These are phyloP conservation scores for Corvus moneduloides DNA, from an alignment of 2,113 vertebrate genomes.

Conservation along the genomic window DNA sequence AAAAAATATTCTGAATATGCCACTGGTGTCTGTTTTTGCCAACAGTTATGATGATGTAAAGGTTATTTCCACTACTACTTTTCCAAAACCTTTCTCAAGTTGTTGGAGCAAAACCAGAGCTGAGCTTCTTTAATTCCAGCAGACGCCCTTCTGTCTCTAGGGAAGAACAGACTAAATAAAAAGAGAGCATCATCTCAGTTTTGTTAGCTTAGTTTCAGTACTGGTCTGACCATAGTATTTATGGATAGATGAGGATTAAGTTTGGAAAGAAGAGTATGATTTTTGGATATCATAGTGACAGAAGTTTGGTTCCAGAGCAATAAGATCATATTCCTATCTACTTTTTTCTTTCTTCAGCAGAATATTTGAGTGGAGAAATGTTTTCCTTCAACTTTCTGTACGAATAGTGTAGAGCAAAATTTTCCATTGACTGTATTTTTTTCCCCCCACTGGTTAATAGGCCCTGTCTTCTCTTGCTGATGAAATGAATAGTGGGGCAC, in stretches of 20 bases:
- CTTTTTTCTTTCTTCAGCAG: conserved; percentile 10
- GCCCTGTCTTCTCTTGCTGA: background rate
- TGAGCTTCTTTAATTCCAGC: background rate
- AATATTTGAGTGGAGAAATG: background rate
- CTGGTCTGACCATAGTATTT: background rate
- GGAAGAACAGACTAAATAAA: background rate
- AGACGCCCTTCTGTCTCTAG: background rate
- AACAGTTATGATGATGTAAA: background rate
- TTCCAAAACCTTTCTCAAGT: background rate
- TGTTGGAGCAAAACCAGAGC: background rate
- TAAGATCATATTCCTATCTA: background rate
- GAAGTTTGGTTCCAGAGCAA: background rate
- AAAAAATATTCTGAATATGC: background rate
- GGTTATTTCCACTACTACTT: background rate
- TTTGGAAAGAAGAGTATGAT: background rate
- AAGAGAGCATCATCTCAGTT: background rate
- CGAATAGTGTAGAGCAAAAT: background rate
- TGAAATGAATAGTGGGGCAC: background rate
- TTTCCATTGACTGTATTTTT: background rate
- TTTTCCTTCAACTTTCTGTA: background rate
- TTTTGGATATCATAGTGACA: background rate
- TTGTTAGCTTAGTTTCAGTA: background rate
- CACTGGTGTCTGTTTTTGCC: conserved; percentile 11
- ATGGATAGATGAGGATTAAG: background rate
- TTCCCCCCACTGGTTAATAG: background rate